These are phyloP conservation scores for Varanus komodoensis DNA, from an alignment of 2,113 vertebrate genomes.

Conservation along the genomic window DNA sequence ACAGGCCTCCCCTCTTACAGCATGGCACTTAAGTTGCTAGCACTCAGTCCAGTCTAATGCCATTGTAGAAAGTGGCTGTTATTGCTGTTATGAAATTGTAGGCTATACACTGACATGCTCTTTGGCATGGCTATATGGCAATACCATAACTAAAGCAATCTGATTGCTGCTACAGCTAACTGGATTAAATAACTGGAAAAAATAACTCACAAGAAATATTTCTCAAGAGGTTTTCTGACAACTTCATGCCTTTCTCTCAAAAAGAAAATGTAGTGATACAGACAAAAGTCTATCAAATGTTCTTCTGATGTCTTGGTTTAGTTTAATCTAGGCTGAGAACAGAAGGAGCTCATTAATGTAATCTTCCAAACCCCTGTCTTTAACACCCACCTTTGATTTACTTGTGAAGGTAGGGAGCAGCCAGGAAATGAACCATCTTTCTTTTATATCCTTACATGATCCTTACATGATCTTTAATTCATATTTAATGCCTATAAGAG, in stretches of 20 bases:
- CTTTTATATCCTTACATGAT: neutral
- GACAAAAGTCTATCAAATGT: neutral
- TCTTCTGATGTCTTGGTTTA: slow-evolving; percentile 5
- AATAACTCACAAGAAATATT: slow-evolving; percentile 11
- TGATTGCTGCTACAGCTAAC: slow-evolving; percentile 3
- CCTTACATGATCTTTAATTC: neutral
- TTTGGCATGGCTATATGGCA: slow-evolving; percentile 21
- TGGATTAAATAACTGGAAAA: slow-evolving; percentile 30
- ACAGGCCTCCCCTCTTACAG: neutral
- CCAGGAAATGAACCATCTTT: neutral
- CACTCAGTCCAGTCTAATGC: neutral
- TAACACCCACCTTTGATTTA: slow-evolving; percentile 14
- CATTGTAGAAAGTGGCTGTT: slow-evolving; percentile 2
- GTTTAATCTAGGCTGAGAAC: slow-evolving; percentile 35
- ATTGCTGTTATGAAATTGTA: neutral
- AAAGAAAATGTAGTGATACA: neutral
- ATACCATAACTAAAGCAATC: slow-evolving; percentile 1
- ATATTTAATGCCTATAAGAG: neutral
- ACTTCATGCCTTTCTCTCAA: slow-evolving; percentile 25
- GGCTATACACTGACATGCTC: neutral
- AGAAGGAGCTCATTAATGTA: neutral
- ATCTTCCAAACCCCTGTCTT: slow-evolving; percentile 6
- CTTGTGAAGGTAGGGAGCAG: neutral
- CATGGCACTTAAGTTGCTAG: neutral
- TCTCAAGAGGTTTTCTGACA: slow-evolving; percentile 15